Evolutionary conservation across 2,113 vertebrate genomes (phyloP), one percentile per base, ranked within the genome.

Genomic region (Falcunculus frontatus): DNA sequence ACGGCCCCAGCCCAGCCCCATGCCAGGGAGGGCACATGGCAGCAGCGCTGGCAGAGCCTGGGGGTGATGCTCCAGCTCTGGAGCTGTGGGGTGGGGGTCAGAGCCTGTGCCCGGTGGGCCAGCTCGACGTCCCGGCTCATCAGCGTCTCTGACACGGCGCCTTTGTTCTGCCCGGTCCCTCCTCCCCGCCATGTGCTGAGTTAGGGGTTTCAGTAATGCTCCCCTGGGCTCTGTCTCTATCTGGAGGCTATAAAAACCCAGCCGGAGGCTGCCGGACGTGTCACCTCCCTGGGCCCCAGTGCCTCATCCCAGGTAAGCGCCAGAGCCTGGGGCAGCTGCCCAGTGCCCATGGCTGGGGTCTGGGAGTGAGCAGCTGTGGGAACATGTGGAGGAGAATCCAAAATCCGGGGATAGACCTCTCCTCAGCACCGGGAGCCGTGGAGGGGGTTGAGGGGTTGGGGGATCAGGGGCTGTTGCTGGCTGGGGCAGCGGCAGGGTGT

Each of bases 201-300:
- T 95, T 94, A 95, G 96, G 96, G 91, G 55, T 92, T 97, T 97
- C 81, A 6, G 59, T 93, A 95, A 96, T 86, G 81, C 92, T 91
- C 89, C 55, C 91, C 96, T 70, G 82, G 85, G 84, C 90, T 84
- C 81, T 88, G 94, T 93, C 93, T 95, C 95, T 82, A 81, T 92
- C 94, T 92, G 91, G 81, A 96, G 72, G 86, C 92, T 98, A 97
- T 97, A 97, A 96, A 97, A 97, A 83, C 93, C 93, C 96, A 56
- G 75, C 55, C 4, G 7, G 63, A 96, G 93, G 74, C 75, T 85
- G 83, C 57, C 0, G 69, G 76, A 41, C 73, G 37, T 86, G 91
- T 91, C 93, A 89, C 78, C 93, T 95, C 84, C 41, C 42, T 5
- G 7, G 83, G 80, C 77, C 80, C 73, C 73, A 56, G 79, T 13